These are phyloP conservation scores for Meandrina meandrites DNA, from an alignment of 92 coral and sea anemone genomes.

Conservation along the genomic window DNA sequence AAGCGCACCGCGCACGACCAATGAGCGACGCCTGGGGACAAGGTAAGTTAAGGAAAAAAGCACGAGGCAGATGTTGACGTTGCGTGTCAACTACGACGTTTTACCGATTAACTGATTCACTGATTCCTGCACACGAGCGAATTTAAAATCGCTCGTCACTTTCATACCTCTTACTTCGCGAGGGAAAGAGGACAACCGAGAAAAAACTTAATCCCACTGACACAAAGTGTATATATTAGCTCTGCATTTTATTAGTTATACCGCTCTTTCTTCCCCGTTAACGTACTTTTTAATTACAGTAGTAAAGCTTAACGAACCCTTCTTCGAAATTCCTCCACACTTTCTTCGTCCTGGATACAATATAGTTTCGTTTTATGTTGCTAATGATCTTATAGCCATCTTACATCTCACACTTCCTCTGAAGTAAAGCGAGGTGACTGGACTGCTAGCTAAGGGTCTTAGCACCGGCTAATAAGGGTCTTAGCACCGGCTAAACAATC, in stretches of 20 bases:
- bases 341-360: background rate
- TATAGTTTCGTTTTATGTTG: background rate
- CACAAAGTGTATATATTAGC: background rate
- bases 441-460: too few relatives aligned
- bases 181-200: too few relatives aligned
- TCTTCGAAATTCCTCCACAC: background rate
- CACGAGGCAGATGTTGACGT: too few relatives aligned
- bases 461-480: too few relatives aligned
- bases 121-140: background rate
- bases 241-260: slow-evolving; percentile 1
- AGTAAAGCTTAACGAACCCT: background rate
- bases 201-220: background rate
- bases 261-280: background rate
- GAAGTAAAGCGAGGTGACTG: background rate
- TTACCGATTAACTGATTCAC: too few relatives aligned
- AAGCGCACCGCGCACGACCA: too few relatives aligned
- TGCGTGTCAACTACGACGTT: too few relatives aligned
- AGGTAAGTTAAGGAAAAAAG: too few relatives aligned
- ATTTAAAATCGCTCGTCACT: too few relatives aligned
- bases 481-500: too few relatives aligned
- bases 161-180: too few relatives aligned
- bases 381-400: background rate
- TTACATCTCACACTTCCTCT: background rate
- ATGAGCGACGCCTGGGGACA: too few relatives aligned
- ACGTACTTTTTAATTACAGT: background rate